A percentile compares a stretch with the other conserved stretches of the same genome.
These are phyloP conservation scores for Archivesica marissinica DNA, from an alignment of 1,140 invertebrate species.

Conservation along the genomic window DNA sequence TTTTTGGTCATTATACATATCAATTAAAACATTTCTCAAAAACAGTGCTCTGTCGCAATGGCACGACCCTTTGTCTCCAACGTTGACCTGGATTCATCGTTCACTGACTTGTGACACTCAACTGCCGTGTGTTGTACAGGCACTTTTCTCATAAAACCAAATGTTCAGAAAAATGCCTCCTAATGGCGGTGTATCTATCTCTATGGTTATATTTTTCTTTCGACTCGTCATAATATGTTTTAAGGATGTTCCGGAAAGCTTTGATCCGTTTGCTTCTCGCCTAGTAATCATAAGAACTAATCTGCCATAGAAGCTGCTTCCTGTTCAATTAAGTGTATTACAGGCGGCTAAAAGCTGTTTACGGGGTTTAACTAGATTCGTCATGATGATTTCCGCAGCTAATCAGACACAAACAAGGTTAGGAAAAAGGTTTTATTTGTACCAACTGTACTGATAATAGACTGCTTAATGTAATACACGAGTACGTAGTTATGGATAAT, in stretches of 20 bases:
- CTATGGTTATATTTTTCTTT: not conserved
- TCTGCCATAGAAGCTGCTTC: not conserved
- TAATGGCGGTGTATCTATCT: not conserved
- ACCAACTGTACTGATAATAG: no score
- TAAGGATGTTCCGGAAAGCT: constrained; percentile 8
- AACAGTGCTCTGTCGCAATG: no score
- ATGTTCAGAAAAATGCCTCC: no score
- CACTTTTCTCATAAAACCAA: no score
- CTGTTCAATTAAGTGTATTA: constrained; percentile 33
- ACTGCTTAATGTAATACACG: no score
- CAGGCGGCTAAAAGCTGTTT: not conserved
- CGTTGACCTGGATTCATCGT: no score
- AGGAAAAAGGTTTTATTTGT: constrained; percentile 1
- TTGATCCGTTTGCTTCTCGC: constrained; percentile 1
- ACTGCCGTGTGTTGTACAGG: no score
- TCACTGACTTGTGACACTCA: no score
- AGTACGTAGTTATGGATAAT: no score
- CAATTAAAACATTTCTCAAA: no score
- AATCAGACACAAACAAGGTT: not conserved
- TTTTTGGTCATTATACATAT: no score
- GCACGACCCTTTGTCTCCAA: no score
- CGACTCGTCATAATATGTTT: constrained; percentile 12
- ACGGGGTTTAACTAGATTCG: not conserved
- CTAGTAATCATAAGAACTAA: not conserved
- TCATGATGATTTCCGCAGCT: constrained; percentile 1